phyloP scores from a whole-genome alignment of 2,797 vertebrate genomes.

The Tadarida brasiliensis region DNA sequence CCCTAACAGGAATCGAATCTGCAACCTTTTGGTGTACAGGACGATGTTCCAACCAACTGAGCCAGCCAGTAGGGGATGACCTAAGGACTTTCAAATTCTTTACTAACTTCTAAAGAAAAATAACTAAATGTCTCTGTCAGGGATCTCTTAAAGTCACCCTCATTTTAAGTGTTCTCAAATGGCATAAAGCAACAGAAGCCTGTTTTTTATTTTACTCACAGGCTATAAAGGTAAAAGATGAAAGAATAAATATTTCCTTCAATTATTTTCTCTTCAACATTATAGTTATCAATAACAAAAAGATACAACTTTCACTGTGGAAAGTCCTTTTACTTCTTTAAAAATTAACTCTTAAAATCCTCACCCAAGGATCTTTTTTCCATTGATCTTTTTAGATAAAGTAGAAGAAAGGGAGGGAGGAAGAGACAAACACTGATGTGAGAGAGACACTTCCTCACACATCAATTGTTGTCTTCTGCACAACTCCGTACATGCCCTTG shows the following conservation, averaged over 20 bases:
- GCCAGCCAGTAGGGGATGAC: not conserved
- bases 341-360: too few species aligned
- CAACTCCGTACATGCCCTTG: too few species aligned
- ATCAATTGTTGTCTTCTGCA: too few species aligned
- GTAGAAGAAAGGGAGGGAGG: too few species aligned
- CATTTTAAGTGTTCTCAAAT: constrained; percentile 37
- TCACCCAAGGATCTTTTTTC: too few species aligned
- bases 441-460: too few species aligned
- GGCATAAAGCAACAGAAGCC: constrained; percentile 50
- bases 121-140: not conserved
- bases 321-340: not conserved
- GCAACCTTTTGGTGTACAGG: not conserved
- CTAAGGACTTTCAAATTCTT: not conserved
- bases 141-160: not conserved
- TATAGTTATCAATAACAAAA: constrained; percentile 19
- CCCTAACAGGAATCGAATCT: too few species aligned
- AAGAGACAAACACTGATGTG: too few species aligned
- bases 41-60: not conserved
- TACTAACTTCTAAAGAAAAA: not conserved
- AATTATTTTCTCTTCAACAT: constrained; percentile 5
- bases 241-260: constrained; percentile 45
- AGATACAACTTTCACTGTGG: not conserved
- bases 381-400: too few species aligned
- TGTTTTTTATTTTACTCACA: not conserved
- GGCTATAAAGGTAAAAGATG: not conserved